Evolutionary conservation across 2,113 vertebrate species (phyloP).

Genomic region (Charina bottae): DNA sequence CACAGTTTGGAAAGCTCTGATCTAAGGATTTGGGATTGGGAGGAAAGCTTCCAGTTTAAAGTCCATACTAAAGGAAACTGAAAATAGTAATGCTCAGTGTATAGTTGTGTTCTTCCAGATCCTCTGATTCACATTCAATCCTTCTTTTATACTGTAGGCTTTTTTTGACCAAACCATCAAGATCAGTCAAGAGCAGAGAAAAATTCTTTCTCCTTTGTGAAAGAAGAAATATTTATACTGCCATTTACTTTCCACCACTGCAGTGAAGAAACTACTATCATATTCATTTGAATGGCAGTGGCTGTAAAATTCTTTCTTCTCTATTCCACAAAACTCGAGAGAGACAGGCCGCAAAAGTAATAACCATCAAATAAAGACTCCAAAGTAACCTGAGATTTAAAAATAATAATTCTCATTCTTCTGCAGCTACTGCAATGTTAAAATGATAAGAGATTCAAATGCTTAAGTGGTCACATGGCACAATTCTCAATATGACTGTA

Average conservation of each 20-base stretch:
- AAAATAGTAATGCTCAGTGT: not conserved
- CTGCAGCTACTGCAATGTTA: not conserved
- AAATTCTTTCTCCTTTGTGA: not conserved
- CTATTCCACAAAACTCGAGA: conserved; percentile 8
- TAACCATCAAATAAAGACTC: not conserved
- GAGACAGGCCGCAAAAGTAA: not conserved
- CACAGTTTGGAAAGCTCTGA: no score
- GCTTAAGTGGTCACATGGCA: not conserved
- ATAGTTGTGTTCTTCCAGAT: not conserved
- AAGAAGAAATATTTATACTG: not conserved
- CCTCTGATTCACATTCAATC: not conserved
- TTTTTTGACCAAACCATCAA: not conserved
- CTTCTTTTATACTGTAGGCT: not conserved
- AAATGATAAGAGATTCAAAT: not conserved
- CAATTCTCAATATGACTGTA: not conserved
- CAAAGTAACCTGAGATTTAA: not conserved
- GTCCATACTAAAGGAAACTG: not conserved
- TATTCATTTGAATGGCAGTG: conserved; percentile 14
- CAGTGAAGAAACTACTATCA: not conserved
- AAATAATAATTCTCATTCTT: not conserved
- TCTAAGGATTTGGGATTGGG: not conserved
- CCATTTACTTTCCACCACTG: not conserved
- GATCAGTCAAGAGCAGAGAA: not conserved
- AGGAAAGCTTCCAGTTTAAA: not conserved
- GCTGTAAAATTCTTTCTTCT: conserved; percentile 17